Conservation (phyloP, 2,113 vertebrate genomes). For the Poeciliopsis retropinna region DNA sequence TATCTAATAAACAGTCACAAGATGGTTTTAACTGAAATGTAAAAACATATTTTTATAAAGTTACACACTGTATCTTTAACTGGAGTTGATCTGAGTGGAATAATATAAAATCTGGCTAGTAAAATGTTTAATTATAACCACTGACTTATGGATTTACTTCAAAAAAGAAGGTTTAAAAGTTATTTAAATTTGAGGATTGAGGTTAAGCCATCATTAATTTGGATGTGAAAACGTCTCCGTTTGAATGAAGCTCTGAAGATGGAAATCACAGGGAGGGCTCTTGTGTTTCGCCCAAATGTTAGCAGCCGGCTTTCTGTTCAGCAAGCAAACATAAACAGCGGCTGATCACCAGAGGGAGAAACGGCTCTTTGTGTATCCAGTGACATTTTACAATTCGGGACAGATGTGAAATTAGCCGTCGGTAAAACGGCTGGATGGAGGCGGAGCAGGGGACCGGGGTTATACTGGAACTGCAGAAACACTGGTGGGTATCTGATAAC, state of each 20-base stretch:
- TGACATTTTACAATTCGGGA: slow-evolving; percentile 70
- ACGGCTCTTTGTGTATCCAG: slow-evolving; percentile 46
- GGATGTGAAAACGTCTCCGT: slow-evolving; percentile 59
- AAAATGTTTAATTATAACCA: slow-evolving; percentile 49
- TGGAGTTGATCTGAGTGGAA: slow-evolving; percentile 30
- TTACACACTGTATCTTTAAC: neutral
- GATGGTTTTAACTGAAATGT: too few species aligned
- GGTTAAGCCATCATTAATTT: slow-evolving; percentile 72
- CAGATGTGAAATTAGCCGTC: slow-evolving; percentile 68
- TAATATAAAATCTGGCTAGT: slow-evolving; percentile 39
- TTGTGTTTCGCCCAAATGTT: slow-evolving; percentile 47
- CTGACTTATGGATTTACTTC: slow-evolving; percentile 25
- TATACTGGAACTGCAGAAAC: slow-evolving; percentile 42
- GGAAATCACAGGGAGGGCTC: slow-evolving; percentile 56
- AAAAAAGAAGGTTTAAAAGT: slow-evolving; percentile 58
- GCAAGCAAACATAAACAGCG: slow-evolving; percentile 59
- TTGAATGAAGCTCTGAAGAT: slow-evolving; percentile 55
- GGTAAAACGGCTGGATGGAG: slow-evolving; percentile 60
- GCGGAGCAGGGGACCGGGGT: slow-evolving; percentile 47
- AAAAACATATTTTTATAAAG: too few species aligned
- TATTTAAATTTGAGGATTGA: slow-evolving; percentile 60
- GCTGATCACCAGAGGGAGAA: slow-evolving; percentile 49
- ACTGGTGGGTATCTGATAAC: slow-evolving; percentile 59
- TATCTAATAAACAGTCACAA: too few species aligned
- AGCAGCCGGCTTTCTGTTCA: slow-evolving; percentile 52